phyloP scores from a whole-genome alignment of 2,888 invertebrate species.

The Oasisia sp. region DNA sequence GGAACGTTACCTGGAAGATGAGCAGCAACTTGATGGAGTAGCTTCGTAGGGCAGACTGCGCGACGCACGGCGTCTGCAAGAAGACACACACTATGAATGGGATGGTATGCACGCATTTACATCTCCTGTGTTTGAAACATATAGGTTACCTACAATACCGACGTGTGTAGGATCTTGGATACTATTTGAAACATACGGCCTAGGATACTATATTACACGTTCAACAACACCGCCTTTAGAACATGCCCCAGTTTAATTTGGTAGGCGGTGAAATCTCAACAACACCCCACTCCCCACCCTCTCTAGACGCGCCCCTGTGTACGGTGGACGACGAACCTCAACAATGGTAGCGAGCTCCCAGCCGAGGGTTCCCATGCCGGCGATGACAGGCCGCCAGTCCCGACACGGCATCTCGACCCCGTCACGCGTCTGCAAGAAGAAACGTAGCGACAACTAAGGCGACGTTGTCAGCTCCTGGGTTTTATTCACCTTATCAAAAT shows the following conservation, averaged over 20 bases:
- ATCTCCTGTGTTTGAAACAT: too few relatives aligned
- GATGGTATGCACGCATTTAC: neutral
- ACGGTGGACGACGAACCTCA: constrained; percentile 5
- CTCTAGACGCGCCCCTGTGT: too few relatives aligned
- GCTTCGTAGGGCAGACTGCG: constrained; percentile 41
- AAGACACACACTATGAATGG: neutral
- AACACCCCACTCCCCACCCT: too few relatives aligned
- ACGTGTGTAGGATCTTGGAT: too few relatives aligned
- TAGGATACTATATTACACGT: too few relatives aligned
- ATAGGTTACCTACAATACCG: too few relatives aligned
- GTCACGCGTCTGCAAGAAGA: constrained; percentile 26
- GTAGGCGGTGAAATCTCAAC: too few relatives aligned
- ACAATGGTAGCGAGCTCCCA: constrained; percentile 55
- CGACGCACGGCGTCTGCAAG: constrained; percentile 41
- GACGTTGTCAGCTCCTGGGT: neutral
- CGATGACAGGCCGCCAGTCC: constrained; percentile 55
- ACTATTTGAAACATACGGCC: too few relatives aligned
- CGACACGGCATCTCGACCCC: constrained; percentile 34
- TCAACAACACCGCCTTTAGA: too few relatives aligned
- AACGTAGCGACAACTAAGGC: neutral
- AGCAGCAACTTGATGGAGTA: constrained; percentile 46
- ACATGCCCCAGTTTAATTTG: too few relatives aligned
- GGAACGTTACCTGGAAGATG: constrained; percentile 44
- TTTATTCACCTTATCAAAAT: too few relatives aligned
- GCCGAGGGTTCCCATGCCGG: constrained; percentile 55